Evolutionary conservation across 2,113 vertebrate species (phyloP).

Genomic region (Cavia aperea): DNA sequence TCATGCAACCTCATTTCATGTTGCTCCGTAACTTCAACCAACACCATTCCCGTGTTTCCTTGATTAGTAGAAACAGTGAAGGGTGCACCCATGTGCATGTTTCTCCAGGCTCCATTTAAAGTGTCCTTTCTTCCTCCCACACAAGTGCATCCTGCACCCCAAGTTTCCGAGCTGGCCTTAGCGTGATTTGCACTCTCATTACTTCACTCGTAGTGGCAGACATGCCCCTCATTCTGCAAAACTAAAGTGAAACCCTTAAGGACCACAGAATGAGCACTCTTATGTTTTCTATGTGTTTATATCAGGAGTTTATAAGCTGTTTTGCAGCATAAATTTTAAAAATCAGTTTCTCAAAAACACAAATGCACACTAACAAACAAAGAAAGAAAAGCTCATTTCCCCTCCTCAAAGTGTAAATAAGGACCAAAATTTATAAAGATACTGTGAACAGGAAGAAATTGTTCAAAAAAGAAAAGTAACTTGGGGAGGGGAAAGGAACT

Average conservation of each 20-base stretch:
- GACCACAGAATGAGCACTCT: background rate
- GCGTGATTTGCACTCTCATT: background rate
- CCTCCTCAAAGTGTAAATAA: background rate
- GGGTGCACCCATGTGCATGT: accelerated
- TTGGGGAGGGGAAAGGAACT: too few species aligned
- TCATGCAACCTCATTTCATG: too few species aligned
- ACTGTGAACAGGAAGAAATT: background rate
- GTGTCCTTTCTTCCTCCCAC: too few species aligned
- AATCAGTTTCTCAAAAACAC: background rate
- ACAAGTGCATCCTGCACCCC: background rate
- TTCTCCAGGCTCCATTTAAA: background rate
- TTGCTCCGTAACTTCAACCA: too few species aligned
- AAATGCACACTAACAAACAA: background rate
- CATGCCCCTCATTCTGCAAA: too few species aligned
- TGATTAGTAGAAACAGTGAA: background rate
- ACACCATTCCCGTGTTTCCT: background rate
- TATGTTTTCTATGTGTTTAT: background rate
- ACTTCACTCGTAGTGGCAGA: background rate
- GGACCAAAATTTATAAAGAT: too few species aligned
- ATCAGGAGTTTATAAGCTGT: background rate
- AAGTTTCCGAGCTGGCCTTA: accelerated
- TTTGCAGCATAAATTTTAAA: background rate
- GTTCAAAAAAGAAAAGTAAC: too few species aligned
- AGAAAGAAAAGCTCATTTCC: background rate
- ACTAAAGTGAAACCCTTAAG: background rate